Base-by-base conservation (phyloP, 2,888 invertebrate genomes). In the Pachydiplax longipennis region DNA sequence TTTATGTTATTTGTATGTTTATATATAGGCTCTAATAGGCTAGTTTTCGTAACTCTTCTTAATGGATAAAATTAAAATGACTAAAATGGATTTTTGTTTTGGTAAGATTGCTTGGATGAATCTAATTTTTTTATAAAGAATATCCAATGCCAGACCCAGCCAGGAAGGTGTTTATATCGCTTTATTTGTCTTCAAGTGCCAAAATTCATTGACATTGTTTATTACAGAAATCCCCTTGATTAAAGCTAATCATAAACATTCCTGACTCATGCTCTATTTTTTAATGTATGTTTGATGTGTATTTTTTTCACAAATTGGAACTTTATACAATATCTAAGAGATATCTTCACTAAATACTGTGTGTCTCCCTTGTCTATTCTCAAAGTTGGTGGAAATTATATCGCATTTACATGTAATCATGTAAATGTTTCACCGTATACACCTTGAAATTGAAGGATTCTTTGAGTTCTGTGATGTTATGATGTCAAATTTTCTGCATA, bases 131-230 rank as follows among this genome's bases (percentile, higher is more conserved):
- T 58, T 31, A 61, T 22, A 83, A 83, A 82, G 80, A 35, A 31
- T 31, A 61, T 83, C 83, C 25, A 58, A 35, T 31, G 25, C 15
- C 31, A 61, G 18, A 13, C n/a, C 37, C 2, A 65, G 18, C 35
- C 25, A n/a, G 61, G 61, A 61, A 12, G 37, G 10, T 87, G 31
- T 65, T 31, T 58, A 13, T 53, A 81, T 44, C 18, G 22, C 15
- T 65, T 87, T n/a, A 65, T 87, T 87, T 87, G 22, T 37, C 61
- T 18, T 53, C 40, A 83, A 61, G 87, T 87, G 87, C 87, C 87
- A 87, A 87, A 87, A 58, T 25, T 61, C 3, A 65, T 61, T 37
- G 65, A 65, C 44, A 58, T 83, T 5, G 10, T 82, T 25, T 44
- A 58, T 83, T n/a, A 31, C 58, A 53, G 10, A 58, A 61, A 87